Percentiles rank a stretch among this genome's conserved stretches.
These are phyloP conservation scores for Parapsyche elsis DNA, from an alignment of 1,140 invertebrate species.

Conservation along the genomic window DNA sequence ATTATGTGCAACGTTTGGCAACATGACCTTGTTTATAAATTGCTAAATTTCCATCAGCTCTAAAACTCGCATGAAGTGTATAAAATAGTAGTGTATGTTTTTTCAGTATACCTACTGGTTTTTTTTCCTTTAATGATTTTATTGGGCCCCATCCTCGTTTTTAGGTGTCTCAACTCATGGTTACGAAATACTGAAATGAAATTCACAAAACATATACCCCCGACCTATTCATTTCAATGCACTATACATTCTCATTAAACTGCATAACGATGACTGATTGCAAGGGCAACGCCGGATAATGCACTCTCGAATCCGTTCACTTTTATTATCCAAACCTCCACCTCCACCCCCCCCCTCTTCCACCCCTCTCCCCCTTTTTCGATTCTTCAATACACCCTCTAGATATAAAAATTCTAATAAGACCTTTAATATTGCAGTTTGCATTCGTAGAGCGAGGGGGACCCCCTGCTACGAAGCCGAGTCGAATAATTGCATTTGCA, in stretches of 20 bases:
- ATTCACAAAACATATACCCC: neutral
- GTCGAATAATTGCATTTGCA: conserved; percentile 56
- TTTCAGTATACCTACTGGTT: too few relatives aligned
- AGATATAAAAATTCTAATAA: conserved; percentile 55
- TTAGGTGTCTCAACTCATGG: too few relatives aligned
- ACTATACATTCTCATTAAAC: neutral
- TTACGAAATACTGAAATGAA: neutral
- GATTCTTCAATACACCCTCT: conserved; percentile 26
- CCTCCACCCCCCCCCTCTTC: conserved; percentile 32
- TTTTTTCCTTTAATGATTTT: too few relatives aligned
- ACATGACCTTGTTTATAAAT: too few relatives aligned
- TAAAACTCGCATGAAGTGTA: too few relatives aligned
- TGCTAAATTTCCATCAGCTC: too few relatives aligned
- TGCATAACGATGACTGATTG: neutral
- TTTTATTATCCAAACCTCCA: conserved; percentile 14
- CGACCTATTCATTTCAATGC: neutral
- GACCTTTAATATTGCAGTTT: conserved; percentile 52
- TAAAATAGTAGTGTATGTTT: too few relatives aligned
- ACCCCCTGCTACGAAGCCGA: conserved; percentile 33
- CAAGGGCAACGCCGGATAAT: neutral
- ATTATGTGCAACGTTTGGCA: too few relatives aligned
- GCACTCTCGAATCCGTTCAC: conserved; percentile 30
- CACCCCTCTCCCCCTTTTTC: conserved; percentile 34
- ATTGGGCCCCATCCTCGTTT: neutral
- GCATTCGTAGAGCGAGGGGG: conserved; percentile 34